Evolutionary conservation across 1,140 invertebrate genomes (phyloP), one percentile per base, ranked within the genome.

Genomic region (Eriocheir sinensis): DNA sequence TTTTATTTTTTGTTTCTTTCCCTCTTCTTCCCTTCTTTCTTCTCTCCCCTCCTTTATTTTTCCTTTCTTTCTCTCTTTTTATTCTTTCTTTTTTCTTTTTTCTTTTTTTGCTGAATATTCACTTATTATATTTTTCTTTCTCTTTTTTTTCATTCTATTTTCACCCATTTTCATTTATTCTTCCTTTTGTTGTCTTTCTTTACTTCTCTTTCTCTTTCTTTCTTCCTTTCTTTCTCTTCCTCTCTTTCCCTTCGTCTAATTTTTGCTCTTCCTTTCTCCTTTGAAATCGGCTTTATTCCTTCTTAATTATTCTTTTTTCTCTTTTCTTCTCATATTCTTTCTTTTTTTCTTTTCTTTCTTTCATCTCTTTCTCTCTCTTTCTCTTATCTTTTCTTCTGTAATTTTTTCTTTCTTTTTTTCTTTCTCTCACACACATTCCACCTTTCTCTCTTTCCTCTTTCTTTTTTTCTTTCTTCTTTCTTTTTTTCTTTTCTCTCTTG

Each of bases 191-290:
- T 40, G 4, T 21, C 36, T 40, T 38, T 40, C 40, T 21, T 38
- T 34, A 6, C 85, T 88, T 34, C n/a, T 6, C 36, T 30, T 83
- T 6, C 36, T 34, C 6, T 34, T 83, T 6, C 8, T 83, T 6
- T 9, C n/a, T 9, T 30, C 36, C 81, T n/a, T 6, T 83, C 36
- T 30, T n/a, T 30, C n/a, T 34, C 36, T 34, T n/a, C n/a, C n/a
- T 34, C 36, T 34, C n/a, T 83, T 34, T 83, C 81, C 36, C 81
- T 83, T 34, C 36, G n/a, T 83, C n/a, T n/a, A n/a, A n/a, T 34
- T 83, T 34, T 83, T 40, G 12, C 85, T 88, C 85, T 88, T 34
- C 36, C 81, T 83, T 34, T 83, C 85, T 88, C 85, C 36, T 34
- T 88, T 34, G n/a, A 27, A 30, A 34, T 88, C 21, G 15, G 15